Percentiles rank a stretch among this genome's conserved stretches.
Evolutionary conservation across 1,140 invertebrate species (phyloP).

Genomic region (Bathynomus jamesi): DNA sequence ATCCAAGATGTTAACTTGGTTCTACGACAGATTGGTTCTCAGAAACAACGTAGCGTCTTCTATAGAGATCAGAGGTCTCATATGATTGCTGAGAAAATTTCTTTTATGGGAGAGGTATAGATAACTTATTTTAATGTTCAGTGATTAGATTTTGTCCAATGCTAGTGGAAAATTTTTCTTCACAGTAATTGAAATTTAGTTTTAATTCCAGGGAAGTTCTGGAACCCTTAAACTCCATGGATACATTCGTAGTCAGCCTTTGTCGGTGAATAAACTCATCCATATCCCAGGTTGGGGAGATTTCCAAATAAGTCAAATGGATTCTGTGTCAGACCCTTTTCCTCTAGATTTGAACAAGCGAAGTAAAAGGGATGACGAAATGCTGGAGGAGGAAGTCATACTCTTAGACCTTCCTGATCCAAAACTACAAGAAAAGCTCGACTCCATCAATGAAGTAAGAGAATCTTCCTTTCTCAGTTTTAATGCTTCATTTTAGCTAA

Average conservation of each 20-base stretch:
- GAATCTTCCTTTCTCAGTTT: slow-evolving; percentile 63
- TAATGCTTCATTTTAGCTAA: too few species aligned
- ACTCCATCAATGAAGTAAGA: slow-evolving; percentile 69
- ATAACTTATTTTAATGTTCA: too few species aligned
- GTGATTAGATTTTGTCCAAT: too few species aligned
- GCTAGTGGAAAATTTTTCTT: too few species aligned
- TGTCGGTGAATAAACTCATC: slow-evolving; percentile 79
- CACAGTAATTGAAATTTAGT: too few species aligned
- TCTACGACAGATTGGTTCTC: not conserved
- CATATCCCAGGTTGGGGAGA: slow-evolving; percentile 86
- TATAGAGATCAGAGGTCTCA: not conserved
- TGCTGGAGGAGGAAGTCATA: not conserved
- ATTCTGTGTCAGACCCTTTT: slow-evolving; percentile 64
- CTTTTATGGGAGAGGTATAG: not conserved
- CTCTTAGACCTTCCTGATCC: not conserved
- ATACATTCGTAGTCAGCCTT: slow-evolving; percentile 51
- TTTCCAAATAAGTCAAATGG: slow-evolving; percentile 80
- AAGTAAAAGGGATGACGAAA: not conserved
- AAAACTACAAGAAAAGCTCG: slow-evolving; percentile 57
- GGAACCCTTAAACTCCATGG: slow-evolving; percentile 5
- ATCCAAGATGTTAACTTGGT: not conserved
- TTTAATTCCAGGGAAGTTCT: slow-evolving; percentile 1
- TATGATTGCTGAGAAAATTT: not conserved
- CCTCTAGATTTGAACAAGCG: slow-evolving; percentile 46
- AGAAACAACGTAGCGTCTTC: not conserved